Conservation (phyloP, 2,797 vertebrate genomes). For the Chaenodraco wilsoni region DNA sequence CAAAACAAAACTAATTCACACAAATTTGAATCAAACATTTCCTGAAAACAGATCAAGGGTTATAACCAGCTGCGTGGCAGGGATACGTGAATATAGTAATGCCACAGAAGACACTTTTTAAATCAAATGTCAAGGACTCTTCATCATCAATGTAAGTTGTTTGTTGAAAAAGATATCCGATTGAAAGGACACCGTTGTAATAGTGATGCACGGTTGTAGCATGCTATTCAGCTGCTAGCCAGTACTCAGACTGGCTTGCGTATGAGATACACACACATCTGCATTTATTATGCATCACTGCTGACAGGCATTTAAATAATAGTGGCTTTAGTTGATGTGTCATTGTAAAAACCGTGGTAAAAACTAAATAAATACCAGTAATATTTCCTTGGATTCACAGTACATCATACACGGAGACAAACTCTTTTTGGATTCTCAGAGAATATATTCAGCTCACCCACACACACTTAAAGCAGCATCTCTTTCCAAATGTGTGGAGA, state of each 20-base stretch:
- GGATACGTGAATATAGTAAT: neutral
- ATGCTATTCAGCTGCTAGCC: neutral
- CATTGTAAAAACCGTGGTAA: neutral
- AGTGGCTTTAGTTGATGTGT: neutral
- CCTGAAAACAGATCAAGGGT: neutral
- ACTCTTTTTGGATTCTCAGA: constrained; percentile 5
- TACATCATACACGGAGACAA: constrained; percentile 13
- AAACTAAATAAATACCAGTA: neutral
- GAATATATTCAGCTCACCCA: constrained; percentile 30
- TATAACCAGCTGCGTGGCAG: neutral
- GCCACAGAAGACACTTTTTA: neutral
- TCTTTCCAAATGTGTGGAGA: constrained; percentile 41
- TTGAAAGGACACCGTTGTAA: neutral
- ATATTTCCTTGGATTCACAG: neutral
- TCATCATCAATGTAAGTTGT: neutral
- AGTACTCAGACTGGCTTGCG: neutral
- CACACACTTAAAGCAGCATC: constrained; percentile 25
- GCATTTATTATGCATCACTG: neutral
- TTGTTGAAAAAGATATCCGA: neutral
- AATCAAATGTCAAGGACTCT: neutral
- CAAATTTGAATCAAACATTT: constrained; percentile 1
- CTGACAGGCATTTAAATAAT: neutral
- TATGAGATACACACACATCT: neutral
- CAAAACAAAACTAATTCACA: neutral
- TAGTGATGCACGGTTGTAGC: neutral